These are phyloP conservation scores for Leptosomus discolor DNA, from an alignment of 2,113 vertebrate species.

Conservation along the genomic window DNA sequence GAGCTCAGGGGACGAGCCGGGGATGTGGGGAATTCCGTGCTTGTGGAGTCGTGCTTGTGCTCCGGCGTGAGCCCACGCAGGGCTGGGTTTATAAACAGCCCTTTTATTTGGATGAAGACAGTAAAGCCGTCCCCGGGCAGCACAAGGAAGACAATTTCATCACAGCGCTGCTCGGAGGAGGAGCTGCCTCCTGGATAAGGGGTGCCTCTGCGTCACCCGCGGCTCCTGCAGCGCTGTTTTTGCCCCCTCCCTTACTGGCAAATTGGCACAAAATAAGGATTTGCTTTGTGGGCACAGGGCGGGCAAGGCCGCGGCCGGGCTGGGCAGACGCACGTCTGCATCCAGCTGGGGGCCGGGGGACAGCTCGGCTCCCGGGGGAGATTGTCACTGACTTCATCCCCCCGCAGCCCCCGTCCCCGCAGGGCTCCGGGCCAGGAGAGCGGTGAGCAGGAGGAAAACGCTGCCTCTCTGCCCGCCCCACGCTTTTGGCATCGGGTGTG, in stretches of 20 bases:
- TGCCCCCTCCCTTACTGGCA: too few relatives aligned
- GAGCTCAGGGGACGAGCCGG: not conserved
- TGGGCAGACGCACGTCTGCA: not conserved
- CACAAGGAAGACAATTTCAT: fast-evolving
- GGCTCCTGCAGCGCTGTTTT: too few relatives aligned
- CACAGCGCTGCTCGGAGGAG: not conserved
- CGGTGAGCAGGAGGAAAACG: fast-evolving
- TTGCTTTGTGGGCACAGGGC: not conserved
- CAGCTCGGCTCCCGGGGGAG: not conserved
- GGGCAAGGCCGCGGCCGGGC: fast-evolving
- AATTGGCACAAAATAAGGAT: not conserved
- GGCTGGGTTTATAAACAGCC: not conserved
- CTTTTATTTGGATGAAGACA: not conserved
- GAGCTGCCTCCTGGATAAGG: fast-evolving
- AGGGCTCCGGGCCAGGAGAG: not conserved
- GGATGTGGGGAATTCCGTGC: too few relatives aligned
- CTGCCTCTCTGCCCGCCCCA: too few relatives aligned
- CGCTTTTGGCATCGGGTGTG: fast-evolving
- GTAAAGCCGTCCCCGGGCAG: not conserved
- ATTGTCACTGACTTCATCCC: not conserved
- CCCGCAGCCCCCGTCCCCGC: fast-evolving
- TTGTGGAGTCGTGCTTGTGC: too few relatives aligned
- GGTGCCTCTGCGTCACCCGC: not conserved
- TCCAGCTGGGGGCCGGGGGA: not conserved
- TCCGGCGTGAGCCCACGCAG: not conserved